Percentiles rank a stretch among this genome's conserved stretches.
Conservation (phyloP, 2,797 vertebrate genomes). For the Sus cebifrons region DNA sequence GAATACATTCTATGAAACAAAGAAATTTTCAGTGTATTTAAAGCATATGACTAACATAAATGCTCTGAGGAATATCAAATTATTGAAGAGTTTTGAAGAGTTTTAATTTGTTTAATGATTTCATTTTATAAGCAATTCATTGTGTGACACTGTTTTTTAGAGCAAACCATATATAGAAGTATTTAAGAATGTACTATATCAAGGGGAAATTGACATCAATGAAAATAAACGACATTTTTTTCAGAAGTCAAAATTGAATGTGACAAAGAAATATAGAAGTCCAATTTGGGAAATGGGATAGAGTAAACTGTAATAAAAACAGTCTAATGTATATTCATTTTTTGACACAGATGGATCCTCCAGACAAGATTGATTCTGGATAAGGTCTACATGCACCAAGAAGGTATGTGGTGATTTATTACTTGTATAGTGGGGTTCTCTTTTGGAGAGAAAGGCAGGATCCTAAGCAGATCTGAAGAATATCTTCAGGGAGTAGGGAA, state of each 20-base stretch:
- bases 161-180: slow-evolving; percentile 63
- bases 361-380: no score
- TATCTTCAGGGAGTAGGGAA: not conserved
- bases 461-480: not conserved
- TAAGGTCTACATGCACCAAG: not conserved
- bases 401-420: not conserved
- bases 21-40: slow-evolving; percentile 19
- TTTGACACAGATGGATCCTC: not conserved
- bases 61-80: slow-evolving; percentile 79
- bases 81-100: slow-evolving; percentile 59
- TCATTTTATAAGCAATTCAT: slow-evolving; percentile 80
- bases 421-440: not conserved
- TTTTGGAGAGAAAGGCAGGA: not conserved
- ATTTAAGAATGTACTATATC: slow-evolving; percentile 61
- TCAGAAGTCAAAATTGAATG: slow-evolving; percentile 64
- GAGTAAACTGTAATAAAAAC: slow-evolving; percentile 2
- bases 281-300: slow-evolving; percentile 39
- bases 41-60: slow-evolving; percentile 72
- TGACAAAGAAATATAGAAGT: not conserved
- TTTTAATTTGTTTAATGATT: slow-evolving; percentile 80
- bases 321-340: not conserved
- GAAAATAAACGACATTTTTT: slow-evolving; percentile 24
- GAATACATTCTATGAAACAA: slow-evolving; percentile 54
- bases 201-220: slow-evolving; percentile 56
- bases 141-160: slow-evolving; percentile 60